Conservation (phyloP, 2,888 invertebrate genomes). For the Hetaerina titia region DNA sequence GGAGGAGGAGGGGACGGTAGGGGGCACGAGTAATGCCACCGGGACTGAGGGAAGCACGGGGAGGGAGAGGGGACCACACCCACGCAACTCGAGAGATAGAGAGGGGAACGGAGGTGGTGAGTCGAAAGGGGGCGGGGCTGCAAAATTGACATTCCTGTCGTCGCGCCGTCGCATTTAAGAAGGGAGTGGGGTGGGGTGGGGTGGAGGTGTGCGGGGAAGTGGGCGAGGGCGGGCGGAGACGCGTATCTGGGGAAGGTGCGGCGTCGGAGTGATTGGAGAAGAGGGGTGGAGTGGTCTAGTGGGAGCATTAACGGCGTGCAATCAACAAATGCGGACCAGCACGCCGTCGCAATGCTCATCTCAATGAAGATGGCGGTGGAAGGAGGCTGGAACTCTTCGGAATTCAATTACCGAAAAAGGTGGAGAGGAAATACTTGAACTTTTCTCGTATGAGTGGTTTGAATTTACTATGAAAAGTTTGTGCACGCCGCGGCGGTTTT, state of each 20-base stretch:
- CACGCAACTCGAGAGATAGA: neutral
- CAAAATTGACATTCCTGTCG: conserved; percentile 10
- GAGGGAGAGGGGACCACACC: neutral
- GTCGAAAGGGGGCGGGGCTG: neutral
- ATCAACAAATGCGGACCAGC: too few relatives aligned
- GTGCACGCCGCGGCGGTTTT: too few relatives aligned
- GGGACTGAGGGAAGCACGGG: neutral
- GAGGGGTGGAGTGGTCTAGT: too few relatives aligned
- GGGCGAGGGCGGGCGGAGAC: neutral
- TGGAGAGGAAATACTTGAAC: too few relatives aligned
- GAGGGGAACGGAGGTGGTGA: neutral
- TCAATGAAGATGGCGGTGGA: too few relatives aligned
- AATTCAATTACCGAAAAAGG: too few relatives aligned
- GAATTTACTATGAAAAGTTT: too few relatives aligned
- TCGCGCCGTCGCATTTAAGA: neutral
- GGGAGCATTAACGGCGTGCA: too few relatives aligned
- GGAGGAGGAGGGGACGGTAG: neutral
- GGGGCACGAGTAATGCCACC: neutral
- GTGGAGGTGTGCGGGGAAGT: neutral
- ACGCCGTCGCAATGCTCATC: too few relatives aligned
- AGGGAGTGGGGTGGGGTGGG: neutral
- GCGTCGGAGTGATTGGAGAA: neutral
- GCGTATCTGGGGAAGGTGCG: neutral
- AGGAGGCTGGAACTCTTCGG: too few relatives aligned
- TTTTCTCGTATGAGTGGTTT: too few relatives aligned